Base-by-base conservation (phyloP, 2,888 invertebrate species). In the Apamea monoglypha region DNA sequence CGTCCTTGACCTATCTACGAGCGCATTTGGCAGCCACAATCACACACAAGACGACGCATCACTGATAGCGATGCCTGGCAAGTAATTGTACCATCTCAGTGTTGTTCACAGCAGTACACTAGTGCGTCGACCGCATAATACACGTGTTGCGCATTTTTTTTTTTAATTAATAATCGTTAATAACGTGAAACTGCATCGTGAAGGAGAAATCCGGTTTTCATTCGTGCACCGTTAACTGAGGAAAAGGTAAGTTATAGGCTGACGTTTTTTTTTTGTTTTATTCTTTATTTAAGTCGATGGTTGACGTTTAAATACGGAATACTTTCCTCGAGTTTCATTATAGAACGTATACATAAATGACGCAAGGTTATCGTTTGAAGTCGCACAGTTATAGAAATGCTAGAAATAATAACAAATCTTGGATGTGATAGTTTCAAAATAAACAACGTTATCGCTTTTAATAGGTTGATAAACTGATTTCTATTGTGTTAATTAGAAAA, bases 121-220 rank as follows among this genome's bases (percentile, higher is more conserved):
- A 85, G 86, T 85, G 89, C 85, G 89, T 76, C 84, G 89, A 82
- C 81, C 87, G 86, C 90, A 80, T 70, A 82, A 87, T 78, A 82
- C 89, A 89, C 89, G 89, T 87, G 81, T 83, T 71, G 78, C 82
- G 84, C 71, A n/a, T 78, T 83, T 86, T 87, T 86, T 84, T 87
- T 86, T 84, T 81, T 56, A 64, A 80, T 80, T 73, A 83, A 87
- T 86, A 85, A 81, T 82, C 79, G 71, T 76, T 71, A 79, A 59
- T 81, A 70, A 79, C 86, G 90, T 82, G 87, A 80, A 90, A 89
- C 82, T 84, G 73, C 86, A 85, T 83, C 82, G 84, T 74, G 76
- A 66, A 64, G 25, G 85, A 78, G 85, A 82, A 85, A 87, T 83
- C 90, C 87, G 89, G 90, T 87, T 90, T 85, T 75, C 85, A 73